Base-by-base conservation (phyloP, 2,888 invertebrate species). In the Scaptodrosophila latifasciaeformis region DNA sequence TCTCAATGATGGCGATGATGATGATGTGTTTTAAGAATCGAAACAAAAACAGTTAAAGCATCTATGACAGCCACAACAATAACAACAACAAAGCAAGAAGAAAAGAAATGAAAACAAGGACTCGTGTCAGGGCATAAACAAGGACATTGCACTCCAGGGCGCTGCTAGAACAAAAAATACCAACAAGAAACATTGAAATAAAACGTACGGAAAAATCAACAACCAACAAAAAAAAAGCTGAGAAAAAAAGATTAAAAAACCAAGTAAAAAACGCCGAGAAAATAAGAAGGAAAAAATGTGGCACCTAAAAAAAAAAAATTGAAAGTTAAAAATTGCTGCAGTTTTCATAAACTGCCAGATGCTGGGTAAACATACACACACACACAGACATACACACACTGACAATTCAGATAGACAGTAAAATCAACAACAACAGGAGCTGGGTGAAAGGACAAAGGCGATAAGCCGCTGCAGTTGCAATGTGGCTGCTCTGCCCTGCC, bases 91-190 rank as follows among this genome's bases (percentile, higher is more conserved):
- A 34, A 57, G 18, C 21, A 34, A 21, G 21, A 6, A 40, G 4
- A 46, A 27, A 46, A 19, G 12, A 9, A 46, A 12, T 13, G 7
- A 18, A 37, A 21, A 34, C 37, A 48, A 52, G 21, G 56, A 59
- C 24, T 24, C 24, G 72, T 75, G 77, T 70, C 68, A 60, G 60
- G 70, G 62, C 62, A 79, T 76, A 75, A 75, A 75, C 79, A 75
- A 75, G 75, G 79, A 75, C 79, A 75, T 79, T 79, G 75, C 77
- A 72, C 79, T 79, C 75, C 65, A 65, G 77, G 74, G 74, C 67
- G 66, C 54, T 48, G 48, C 44, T 35, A 31, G 5, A 46, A 27
- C 35, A 35, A 39, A 19, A 19, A 48, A 15, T 34, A 5, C 30
- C 27, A 30, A 30, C n/a, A n/a, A n/a, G n/a, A n/a, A n/a, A n/a